Base-by-base conservation (phyloP, 1,140 invertebrate species). In the Calycopis cecrops region DNA sequence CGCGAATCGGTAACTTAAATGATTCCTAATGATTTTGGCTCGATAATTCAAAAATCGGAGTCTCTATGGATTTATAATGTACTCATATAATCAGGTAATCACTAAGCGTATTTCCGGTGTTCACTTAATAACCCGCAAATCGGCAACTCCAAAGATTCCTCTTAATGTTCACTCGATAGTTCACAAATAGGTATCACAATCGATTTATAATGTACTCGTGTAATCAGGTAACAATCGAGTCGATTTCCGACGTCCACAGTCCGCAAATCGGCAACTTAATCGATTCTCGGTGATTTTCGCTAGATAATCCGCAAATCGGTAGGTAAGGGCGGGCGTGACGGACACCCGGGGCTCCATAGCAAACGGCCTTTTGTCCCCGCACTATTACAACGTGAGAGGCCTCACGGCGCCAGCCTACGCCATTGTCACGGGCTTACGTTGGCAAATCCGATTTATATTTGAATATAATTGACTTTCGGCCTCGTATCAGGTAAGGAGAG, bases 401-500 rank as follows among this genome's bases (percentile, higher is more conserved):
- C 51, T 58, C 38, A 52, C 56, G 60, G 55, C 59, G 51, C 57
- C 48, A 58, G 74, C 72, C 71, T 73, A 71, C 65, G 62, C 72
- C 65, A 83, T 86, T 86, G 83, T 86, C 64, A 73, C 54, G 49
- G 62, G 60, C 80, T 86, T 86, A 86, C 72, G 73, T 83, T 86
- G 67, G 83, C 83, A 84, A 86, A 86, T 86, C 83, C 76, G 83
- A 84, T 86, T 86, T 86, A 81, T 86, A 86, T 86, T 86, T 86
- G 79, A 86, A 86, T 86, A 86, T 86, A 84, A 86, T 86, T 84
- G 83, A 86, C 79, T 84, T 78, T 80, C 73, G 73, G 79, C 68
- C 76, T 69, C 73, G 65, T 73, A 79, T 84, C 83, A 74, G 80
- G 78, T 82, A 86, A 70, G 64, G 60, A 69, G 74, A 70, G 70